Base-by-base conservation (phyloP, 1,140 invertebrate species). In the Microvelia longipes region DNA sequence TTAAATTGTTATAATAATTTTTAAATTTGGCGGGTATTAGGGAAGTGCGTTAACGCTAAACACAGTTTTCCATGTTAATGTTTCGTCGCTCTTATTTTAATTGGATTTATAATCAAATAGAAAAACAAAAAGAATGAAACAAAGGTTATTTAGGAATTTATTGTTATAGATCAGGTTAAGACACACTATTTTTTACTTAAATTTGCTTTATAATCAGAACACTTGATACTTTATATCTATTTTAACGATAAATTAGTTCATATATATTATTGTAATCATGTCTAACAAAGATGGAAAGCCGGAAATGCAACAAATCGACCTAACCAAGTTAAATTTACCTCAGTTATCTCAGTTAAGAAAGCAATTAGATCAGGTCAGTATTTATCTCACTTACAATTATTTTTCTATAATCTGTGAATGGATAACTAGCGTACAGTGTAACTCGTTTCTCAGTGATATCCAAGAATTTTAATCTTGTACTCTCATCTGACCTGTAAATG, bases 311-410 rank as follows among this genome's bases (percentile, higher is more conserved):
- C 84, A 88, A 81, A 86, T 92, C 71, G 90, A 92, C 81, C 80
- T 93, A 72, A 85, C 85, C 14, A 90, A 89, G 75, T 80, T 94
- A 74, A 88, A 83, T 79, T 76, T 92, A n/a, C 86, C 85, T 71
- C 90, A 93, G 79, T 83, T 95, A 74, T 85, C 86, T 73, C 84
- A 90, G 75, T 79, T 94, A 15, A 93, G 92, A 79, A 88, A 93
- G 73, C 91, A 94, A 82, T 82, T 95, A 68, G 92, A 95, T 78
- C 86, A 91, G 80, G 89, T 91, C 81, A 80, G 79, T 76, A 68
- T 26, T 62, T 24, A 19, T 27, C 15, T n/a, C 19, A 25, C 24
- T 66, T 35, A 5, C 19, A 50, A 50, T 50, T 50, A 11, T 50
- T 50, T 5, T 50, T 50, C 19, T 50, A 19, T 50, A 50, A 15